phyloP scores from a whole-genome alignment of 2,113 vertebrate species.

The Halcyon senegalensis region DNA sequence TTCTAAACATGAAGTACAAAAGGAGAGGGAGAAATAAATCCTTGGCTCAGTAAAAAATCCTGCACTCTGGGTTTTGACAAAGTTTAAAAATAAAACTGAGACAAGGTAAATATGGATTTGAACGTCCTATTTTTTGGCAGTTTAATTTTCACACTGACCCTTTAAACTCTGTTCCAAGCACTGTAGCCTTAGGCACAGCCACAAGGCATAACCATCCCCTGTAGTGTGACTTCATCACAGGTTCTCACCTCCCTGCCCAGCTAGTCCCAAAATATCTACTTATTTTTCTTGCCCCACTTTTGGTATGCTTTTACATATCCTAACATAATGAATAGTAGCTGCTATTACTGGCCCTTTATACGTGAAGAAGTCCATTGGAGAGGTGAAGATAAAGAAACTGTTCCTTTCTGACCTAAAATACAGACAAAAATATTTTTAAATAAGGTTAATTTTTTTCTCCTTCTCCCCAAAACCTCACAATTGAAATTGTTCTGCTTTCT shows the following conservation, averaged over 20 bases:
- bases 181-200: slow-evolving; percentile 44
- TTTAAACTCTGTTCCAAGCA: slow-evolving; percentile 49
- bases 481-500: not conserved
- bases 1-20: slow-evolving; percentile 15
- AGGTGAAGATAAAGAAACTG: not conserved
- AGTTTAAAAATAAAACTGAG: slow-evolving; percentile 64
- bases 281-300: slow-evolving; percentile 53
- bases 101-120: slow-evolving; percentile 22
- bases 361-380: not conserved
- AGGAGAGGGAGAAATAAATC: not conserved
- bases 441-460: fast-evolving
- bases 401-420: not conserved
- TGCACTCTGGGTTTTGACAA: slow-evolving; percentile 23
- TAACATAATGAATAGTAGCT: slow-evolving; percentile 8
- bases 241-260: not conserved
- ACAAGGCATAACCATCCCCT: slow-evolving; percentile 36
- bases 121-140: not conserved
- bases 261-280: not conserved
- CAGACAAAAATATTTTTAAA: not conserved
- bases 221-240: not conserved
- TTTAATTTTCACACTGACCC: slow-evolving; percentile 21
- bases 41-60: slow-evolving; percentile 6
- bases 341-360: not conserved
- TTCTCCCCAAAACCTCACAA: not conserved
- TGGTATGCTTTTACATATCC: not conserved